Percentiles rank a stretch among this genome's conserved stretches.
These are phyloP conservation scores for Cladopsammia gracilis DNA, from an alignment of 64 coral and sea anemone genomes.

Conservation along the genomic window DNA sequence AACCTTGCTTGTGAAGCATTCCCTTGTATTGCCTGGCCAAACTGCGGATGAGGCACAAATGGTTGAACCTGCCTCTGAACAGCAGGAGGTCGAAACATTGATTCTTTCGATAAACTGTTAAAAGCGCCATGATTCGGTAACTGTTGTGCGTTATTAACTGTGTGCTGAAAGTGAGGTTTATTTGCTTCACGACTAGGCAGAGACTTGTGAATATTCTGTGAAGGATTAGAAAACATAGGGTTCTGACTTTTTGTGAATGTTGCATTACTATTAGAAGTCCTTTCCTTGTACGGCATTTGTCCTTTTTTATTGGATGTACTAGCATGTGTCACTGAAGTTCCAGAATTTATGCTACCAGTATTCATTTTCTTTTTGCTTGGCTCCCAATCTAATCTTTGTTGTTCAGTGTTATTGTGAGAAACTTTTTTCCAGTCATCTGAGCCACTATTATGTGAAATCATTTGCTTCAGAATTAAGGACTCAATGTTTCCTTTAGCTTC, in stretches of 20 bases:
- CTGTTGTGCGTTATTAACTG: neutral
- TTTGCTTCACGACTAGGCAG: neutral
- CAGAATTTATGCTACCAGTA: neutral
- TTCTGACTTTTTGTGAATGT: neutral
- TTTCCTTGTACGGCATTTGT: neutral
- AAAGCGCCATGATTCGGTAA: neutral
- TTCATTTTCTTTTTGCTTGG: neutral
- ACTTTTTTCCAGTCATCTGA: neutral
- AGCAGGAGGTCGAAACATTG: constrained; percentile 1
- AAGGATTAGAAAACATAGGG: neutral
- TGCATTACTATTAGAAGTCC: neutral
- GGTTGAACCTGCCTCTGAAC: constrained; percentile 34
- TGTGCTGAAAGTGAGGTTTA: constrained; percentile 33
- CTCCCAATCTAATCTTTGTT: constrained; percentile 15
- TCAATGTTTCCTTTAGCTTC: constrained; percentile 28
- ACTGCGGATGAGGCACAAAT: neutral
- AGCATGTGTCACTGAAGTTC: too few relatives aligned
- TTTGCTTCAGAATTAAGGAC: neutral
- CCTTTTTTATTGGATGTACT: neutral
- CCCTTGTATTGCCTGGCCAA: neutral
- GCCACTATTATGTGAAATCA: neutral
- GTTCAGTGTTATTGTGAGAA: neutral
- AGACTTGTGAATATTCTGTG: neutral
- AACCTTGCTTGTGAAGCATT: constrained; percentile 6
- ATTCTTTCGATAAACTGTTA: neutral